These are phyloP conservation scores for Sitta carolinensis DNA, from an alignment of 2,797 vertebrate species.

Conservation along the genomic window DNA sequence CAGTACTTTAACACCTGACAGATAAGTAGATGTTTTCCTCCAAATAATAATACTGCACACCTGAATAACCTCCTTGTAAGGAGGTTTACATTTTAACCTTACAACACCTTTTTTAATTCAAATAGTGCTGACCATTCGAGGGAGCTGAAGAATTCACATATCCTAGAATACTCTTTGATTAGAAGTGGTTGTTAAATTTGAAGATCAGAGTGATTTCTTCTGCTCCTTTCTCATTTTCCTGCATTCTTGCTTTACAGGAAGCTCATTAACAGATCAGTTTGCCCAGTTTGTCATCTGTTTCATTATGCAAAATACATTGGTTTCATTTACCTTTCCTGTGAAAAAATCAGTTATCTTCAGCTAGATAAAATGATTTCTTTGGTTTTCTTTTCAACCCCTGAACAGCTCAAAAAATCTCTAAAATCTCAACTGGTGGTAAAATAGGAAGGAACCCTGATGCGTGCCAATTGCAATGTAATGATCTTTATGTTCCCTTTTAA, in stretches of 20 bases:
- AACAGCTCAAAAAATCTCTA: constrained; percentile 70
- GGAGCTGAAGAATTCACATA: constrained; percentile 45
- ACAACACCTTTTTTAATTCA: constrained; percentile 48
- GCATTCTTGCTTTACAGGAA: constrained; percentile 73
- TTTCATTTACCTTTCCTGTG: constrained; percentile 78
- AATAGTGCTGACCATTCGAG: constrained; percentile 37
- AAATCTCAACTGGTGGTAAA: constrained; percentile 80
- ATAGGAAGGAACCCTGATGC: constrained; percentile 71
- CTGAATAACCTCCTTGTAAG: constrained; percentile 35
- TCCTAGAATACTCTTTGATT: constrained; percentile 72
- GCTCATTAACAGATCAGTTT: constrained; percentile 76
- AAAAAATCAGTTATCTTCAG: constrained; percentile 71
- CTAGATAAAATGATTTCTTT: constrained; percentile 77
- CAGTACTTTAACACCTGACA: not conserved
- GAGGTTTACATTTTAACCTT: constrained; percentile 48
- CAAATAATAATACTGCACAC: constrained; percentile 2
- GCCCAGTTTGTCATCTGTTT: constrained; percentile 80
- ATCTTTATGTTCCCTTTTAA: constrained; percentile 77
- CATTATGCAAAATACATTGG: constrained; percentile 80
- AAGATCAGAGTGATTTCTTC: constrained; percentile 75
- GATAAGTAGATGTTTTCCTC: not conserved
- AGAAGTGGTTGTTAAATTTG: constrained; percentile 73
- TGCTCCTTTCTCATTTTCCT: constrained; percentile 46
- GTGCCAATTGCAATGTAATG: constrained; percentile 77
- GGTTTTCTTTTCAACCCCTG: constrained; percentile 74